A percentile compares a stretch with the other conserved stretches of the same genome.
Evolutionary conservation across 2,797 vertebrate species (phyloP).

Genomic region (Orientallactaga sibirica): DNA sequence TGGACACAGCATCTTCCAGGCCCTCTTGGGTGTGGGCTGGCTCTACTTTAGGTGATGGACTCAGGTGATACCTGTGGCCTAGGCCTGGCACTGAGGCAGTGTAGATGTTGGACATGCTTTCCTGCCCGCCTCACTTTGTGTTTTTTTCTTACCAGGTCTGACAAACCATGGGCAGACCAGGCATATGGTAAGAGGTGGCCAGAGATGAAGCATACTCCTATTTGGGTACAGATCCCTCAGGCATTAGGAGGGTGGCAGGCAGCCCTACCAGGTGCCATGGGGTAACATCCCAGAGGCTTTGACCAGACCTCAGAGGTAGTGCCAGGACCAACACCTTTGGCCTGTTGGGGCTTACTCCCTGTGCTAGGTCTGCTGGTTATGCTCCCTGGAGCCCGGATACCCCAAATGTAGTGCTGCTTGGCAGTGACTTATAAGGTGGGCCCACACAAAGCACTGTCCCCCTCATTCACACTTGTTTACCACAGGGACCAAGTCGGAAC

Average conservation of each 20-base stretch:
- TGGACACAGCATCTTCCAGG: background rate
- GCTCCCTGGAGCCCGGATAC: background rate
- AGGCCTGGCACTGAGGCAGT: background rate
- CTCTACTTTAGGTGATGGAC: background rate
- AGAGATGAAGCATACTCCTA: background rate
- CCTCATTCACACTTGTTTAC: background rate
- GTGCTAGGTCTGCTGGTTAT: background rate
- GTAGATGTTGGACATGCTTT: accelerated
- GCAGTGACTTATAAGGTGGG: background rate
- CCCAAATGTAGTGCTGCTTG: too few relatives aligned
- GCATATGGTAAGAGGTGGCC: slow-evolving; percentile 90
- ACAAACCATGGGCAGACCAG: slow-evolving; percentile 92
- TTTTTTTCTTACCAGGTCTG: slow-evolving; percentile 90
- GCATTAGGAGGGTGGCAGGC: background rate
- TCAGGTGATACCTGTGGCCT: too few relatives aligned
- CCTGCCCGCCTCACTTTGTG: slow-evolving; percentile 48
- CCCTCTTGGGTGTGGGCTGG: background rate
- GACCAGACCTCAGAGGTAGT: background rate
- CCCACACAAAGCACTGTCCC: background rate
- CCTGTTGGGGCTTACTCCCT: background rate
- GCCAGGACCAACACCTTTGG: background rate
- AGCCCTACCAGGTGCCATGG: background rate
- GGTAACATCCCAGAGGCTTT: background rate
- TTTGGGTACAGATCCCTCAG: background rate
- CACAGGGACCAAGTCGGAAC: slow-evolving; percentile 96